phyloP scores from a whole-genome alignment of 1,140 invertebrate species.

The Calliopsis andreniformis region DNA sequence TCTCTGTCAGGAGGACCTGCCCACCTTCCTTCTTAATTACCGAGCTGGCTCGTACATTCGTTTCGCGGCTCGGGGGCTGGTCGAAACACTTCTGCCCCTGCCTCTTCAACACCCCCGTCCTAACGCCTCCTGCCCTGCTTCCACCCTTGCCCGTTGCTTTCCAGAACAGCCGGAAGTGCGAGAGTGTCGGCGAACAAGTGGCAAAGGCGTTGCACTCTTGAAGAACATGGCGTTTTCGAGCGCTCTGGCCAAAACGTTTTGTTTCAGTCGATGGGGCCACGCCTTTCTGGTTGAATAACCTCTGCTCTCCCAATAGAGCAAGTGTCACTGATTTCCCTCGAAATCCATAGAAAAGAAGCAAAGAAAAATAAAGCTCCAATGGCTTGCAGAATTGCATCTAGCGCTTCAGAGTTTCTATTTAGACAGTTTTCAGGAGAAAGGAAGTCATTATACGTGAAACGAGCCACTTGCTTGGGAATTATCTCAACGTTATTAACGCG shows the following conservation, averaged over 20 bases:
- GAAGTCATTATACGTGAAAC: constrained; percentile 37
- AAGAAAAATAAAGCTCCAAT: too few relatives aligned
- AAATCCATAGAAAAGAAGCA: too few relatives aligned
- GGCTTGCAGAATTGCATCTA: constrained; percentile 24
- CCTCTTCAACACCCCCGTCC: constrained; percentile 1
- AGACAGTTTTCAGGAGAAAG: background rate
- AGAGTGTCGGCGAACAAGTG: constrained; percentile 6
- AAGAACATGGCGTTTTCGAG: constrained; percentile 12
- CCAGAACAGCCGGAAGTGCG: constrained; percentile 28
- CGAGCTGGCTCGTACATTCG: constrained; percentile 52
- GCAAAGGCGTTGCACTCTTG: constrained; percentile 17
- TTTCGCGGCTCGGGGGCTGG: constrained; percentile 51
- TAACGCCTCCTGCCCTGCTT: constrained; percentile 14
- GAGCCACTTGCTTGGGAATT: constrained; percentile 34
- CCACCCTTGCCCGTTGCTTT: background rate
- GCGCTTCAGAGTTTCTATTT: background rate
- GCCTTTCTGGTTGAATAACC: background rate
- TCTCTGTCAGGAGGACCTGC: constrained; percentile 47
- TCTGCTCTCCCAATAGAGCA: background rate
- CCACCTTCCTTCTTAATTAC: constrained; percentile 63
- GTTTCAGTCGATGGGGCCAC: background rate
- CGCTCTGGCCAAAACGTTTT: background rate
- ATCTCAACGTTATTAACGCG: constrained; percentile 47
- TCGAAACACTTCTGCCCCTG: constrained; percentile 36
- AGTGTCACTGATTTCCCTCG: too few relatives aligned